Evolutionary conservation across 2,797 vertebrate species (phyloP).

Genomic region (Platalea minor): DNA sequence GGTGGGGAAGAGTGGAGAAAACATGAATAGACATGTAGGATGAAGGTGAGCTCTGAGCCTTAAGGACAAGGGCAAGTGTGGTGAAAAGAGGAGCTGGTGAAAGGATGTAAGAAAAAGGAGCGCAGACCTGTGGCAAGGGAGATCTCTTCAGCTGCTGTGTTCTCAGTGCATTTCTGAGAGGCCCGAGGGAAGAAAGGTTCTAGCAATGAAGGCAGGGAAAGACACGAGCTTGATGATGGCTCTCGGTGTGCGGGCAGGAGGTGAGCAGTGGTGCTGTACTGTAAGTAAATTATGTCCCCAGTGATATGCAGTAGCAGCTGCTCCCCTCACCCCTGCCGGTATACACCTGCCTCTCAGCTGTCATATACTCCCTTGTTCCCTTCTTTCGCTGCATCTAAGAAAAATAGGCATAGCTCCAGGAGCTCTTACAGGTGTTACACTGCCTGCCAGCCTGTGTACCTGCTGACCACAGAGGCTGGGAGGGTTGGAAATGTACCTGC

Average conservation of each 20-base stretch:
- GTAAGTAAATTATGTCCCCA: neutral
- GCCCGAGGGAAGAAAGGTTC: neutral
- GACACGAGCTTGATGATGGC: neutral
- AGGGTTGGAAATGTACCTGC: neutral
- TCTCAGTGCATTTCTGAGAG: neutral
- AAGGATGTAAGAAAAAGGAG: neutral
- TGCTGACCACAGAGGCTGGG: neutral
- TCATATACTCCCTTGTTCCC: neutral
- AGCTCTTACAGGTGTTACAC: neutral
- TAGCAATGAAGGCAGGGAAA: neutral
- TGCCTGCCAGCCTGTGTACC: neutral
- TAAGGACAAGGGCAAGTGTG: neutral
- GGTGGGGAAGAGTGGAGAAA: neutral
- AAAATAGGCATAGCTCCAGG: neutral
- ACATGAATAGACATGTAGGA: neutral
- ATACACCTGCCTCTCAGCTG: conserved; percentile 18
- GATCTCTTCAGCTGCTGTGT: neutral
- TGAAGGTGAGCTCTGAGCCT: neutral
- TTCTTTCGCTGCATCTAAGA: neutral
- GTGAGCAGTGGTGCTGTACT: neutral
- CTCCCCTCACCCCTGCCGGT: neutral
- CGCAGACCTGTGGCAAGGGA: neutral
- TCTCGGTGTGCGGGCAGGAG: neutral
- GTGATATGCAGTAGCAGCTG: neutral
- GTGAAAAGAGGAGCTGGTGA: neutral